phyloP scores from a whole-genome alignment of 1,140 invertebrate species.

The Prorops nasuta region DNA sequence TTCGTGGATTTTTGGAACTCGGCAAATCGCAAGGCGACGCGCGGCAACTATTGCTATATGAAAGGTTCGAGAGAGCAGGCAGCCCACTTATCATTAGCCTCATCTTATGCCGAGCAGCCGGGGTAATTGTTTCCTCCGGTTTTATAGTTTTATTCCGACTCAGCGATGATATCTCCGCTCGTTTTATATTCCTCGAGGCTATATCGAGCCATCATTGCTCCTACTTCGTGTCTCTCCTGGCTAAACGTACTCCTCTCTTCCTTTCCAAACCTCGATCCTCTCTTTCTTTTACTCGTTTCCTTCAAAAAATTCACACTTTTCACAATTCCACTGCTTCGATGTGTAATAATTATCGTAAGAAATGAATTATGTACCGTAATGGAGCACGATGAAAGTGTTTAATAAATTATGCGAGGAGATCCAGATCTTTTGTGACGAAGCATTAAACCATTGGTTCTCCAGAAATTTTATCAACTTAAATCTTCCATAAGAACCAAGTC shows the following conservation, averaged over 20 bases:
- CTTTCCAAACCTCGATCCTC: not conserved
- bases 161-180: slow-evolving; percentile 43
- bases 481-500: no score
- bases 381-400: no score
- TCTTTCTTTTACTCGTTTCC: not conserved
- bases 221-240: slow-evolving; percentile 6
- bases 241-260: slow-evolving; percentile 5
- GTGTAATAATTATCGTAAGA: no score
- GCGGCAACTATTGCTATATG: slow-evolving; percentile 13
- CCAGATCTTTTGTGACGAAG: no score
- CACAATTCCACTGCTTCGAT: not conserved
- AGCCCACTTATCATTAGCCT: slow-evolving; percentile 43
- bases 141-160: slow-evolving; percentile 48
- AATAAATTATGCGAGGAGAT: no score
- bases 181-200: slow-evolving; percentile 42
- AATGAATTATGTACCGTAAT: no score
- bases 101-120: slow-evolving; percentile 36
- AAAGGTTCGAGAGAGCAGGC: slow-evolving; percentile 2
- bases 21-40: slow-evolving; percentile 11
- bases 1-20: slow-evolving; percentile 3
- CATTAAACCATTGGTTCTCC: no score
- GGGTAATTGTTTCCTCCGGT: slow-evolving; percentile 51
- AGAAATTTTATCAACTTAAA: no score
- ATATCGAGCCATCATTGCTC: slow-evolving; percentile 30
- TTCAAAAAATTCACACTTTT: not conserved